A percentile compares a stretch with the other conserved stretches of the same genome.
Conservation (phyloP, 1,140 invertebrate species). For the Aphidius ervi region DNA sequence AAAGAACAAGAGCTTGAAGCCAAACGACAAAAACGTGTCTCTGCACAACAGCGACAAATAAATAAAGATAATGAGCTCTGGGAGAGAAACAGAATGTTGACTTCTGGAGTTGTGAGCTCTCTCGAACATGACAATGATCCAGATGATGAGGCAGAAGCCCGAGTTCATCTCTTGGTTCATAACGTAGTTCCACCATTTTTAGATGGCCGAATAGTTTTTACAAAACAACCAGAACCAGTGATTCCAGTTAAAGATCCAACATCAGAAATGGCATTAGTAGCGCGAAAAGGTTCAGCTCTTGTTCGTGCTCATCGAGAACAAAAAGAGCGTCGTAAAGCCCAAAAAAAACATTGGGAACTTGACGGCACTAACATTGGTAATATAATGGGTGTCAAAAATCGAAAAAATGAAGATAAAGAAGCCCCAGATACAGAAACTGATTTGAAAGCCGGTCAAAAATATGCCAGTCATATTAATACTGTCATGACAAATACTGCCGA, state of each 20-base stretch:
- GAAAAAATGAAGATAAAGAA: constrained; percentile 75
- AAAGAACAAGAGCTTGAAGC: constrained; percentile 91
- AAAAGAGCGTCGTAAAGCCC: constrained; percentile 91
- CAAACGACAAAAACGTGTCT: constrained; percentile 84
- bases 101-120: constrained; percentile 89
- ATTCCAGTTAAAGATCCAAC: constrained; percentile 83
- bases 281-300: constrained; percentile 90
- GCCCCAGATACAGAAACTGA: constrained; percentile 61
- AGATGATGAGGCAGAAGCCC: constrained; percentile 86
- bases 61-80: constrained; percentile 98
- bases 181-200: constrained; percentile 99
- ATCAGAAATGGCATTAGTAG: constrained; percentile 94
- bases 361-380: constrained; percentile 93
- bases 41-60: constrained; percentile 90
- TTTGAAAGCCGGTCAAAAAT: constrained; percentile 88
- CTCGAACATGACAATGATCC: constrained; percentile 89
- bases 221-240: constrained; percentile 88
- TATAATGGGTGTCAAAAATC: constrained; percentile 82
- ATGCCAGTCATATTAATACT: constrained; percentile 73
- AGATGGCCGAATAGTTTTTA: constrained; percentile 96
- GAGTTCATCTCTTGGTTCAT: constrained; percentile 95
- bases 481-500: constrained; percentile 64
- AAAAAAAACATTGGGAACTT: constrained; percentile 99
- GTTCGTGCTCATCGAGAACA: constrained; percentile 91
- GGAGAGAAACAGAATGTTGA: constrained; percentile 98